Evolutionary conservation across 92 coral and sea anemone genomes (phyloP).

Genomic region (Diadumene lineata): DNA sequence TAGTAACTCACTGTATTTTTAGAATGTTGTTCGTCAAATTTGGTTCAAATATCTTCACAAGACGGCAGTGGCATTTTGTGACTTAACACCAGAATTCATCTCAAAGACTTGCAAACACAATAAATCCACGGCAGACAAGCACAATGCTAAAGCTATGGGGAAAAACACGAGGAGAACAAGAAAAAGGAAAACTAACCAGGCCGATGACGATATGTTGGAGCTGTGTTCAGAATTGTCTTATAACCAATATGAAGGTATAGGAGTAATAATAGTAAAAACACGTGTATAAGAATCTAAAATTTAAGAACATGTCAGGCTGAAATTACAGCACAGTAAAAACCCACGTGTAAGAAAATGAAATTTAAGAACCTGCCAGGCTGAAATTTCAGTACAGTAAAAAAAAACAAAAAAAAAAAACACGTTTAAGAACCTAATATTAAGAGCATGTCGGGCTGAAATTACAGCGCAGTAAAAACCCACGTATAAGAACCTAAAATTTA

Average conservation of each 20-base stretch:
- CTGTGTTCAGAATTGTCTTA: constrained; percentile 75
- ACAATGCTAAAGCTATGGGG: constrained; percentile 34
- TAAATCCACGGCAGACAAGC: neutral
- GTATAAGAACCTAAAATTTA: too few relatives aligned
- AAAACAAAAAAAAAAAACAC: too few relatives aligned
- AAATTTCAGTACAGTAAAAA: too few relatives aligned
- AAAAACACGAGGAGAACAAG: constrained; percentile 9
- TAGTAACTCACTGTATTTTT: neutral
- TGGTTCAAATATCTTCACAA: constrained; percentile 79
- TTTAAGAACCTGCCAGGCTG: too few relatives aligned
- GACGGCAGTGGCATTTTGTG: constrained; percentile 61
- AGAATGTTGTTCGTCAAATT: constrained; percentile 89
- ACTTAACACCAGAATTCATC: neutral
- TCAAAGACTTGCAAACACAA: neutral
- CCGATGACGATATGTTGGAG: constrained; percentile 64
- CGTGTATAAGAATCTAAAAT: too few relatives aligned
- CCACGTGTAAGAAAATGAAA: too few relatives aligned
- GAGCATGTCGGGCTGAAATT: too few relatives aligned
- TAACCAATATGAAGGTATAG: constrained; percentile 71
- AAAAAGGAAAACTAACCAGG: constrained; percentile 1
- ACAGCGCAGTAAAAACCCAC: too few relatives aligned
- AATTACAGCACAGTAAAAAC: too few relatives aligned
- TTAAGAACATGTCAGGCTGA: too few relatives aligned
- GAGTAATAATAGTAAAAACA: too few relatives aligned
- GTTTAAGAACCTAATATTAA: too few relatives aligned